These are phyloP conservation scores for Trichonephila clavipes DNA, from an alignment of 1,140 invertebrate genomes.

Conservation along the genomic window DNA sequence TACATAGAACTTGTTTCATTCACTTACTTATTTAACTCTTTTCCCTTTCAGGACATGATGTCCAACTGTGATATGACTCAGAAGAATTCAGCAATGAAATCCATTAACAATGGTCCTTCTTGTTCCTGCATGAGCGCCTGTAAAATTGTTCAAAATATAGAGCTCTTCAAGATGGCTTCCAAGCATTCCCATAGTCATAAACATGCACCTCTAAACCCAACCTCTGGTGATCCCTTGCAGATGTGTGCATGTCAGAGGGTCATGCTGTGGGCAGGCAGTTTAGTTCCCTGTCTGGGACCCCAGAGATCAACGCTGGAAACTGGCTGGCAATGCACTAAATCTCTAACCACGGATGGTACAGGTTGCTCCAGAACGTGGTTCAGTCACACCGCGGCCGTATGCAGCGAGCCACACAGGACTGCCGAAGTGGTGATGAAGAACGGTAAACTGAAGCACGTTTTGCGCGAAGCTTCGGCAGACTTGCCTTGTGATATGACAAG, in stretches of 20 bases:
- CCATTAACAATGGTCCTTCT: constrained; percentile 60
- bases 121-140: constrained; percentile 75
- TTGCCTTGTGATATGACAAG: neutral
- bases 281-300: constrained; percentile 69
- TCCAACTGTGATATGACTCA: constrained; percentile 73
- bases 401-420: constrained; percentile 59
- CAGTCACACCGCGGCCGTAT: constrained; percentile 24
- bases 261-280: constrained; percentile 75
- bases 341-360: neutral
- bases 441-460: constrained; percentile 61
- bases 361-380: constrained; percentile 8
- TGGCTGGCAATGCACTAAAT: constrained; percentile 56
- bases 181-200: constrained; percentile 65
- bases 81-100: constrained; percentile 60
- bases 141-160: constrained; percentile 69
- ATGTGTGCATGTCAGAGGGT: constrained; percentile 76
- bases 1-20: neutral
- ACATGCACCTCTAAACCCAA: constrained; percentile 16
- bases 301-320: constrained; percentile 8
- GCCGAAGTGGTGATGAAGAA: constrained; percentile 63
- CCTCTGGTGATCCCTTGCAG: constrained; percentile 24
- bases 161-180: constrained; percentile 73
- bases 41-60: constrained; percentile 37
- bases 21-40: neutral
- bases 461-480: constrained; percentile 28